phyloP scores from a whole-genome alignment of 2,888 invertebrate genomes.

The Dynastes hyllus region DNA sequence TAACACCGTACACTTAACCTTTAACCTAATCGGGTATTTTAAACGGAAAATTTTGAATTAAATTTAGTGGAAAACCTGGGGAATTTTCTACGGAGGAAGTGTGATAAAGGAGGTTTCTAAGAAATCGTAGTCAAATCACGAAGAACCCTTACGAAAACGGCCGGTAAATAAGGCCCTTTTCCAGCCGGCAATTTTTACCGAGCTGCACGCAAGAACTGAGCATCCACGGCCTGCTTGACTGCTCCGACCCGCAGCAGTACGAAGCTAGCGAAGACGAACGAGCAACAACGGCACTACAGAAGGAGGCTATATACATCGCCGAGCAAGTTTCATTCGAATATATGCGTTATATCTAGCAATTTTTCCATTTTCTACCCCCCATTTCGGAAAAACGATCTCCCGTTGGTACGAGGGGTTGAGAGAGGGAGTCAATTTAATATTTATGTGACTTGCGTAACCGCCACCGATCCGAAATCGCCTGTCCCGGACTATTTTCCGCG shows the following conservation, averaged over 20 bases:
- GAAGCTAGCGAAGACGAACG: conserved; percentile 28
- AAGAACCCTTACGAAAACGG: background rate
- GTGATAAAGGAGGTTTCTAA: too few relatives aligned
- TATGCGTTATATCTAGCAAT: background rate
- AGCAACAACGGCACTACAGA: conserved; percentile 1
- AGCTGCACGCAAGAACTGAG: conserved; percentile 20
- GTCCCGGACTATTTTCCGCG: conserved; percentile 15
- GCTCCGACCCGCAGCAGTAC: conserved; percentile 2
- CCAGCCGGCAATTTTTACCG: conserved; percentile 16
- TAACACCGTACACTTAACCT: background rate
- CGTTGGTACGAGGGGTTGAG: background rate
- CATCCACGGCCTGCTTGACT: conserved; percentile 10
- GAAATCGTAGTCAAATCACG: too few relatives aligned
- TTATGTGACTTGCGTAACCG: conserved; percentile 23
- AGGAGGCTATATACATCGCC: background rate
- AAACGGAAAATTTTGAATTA: too few relatives aligned
- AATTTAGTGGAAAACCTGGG: too few relatives aligned
- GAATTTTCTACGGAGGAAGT: too few relatives aligned
- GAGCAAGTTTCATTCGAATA: too few relatives aligned
- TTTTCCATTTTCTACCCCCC: background rate
- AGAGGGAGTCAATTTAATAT: conserved; percentile 2
- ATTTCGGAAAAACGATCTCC: background rate
- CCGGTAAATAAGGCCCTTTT: background rate
- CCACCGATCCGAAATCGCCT: background rate
- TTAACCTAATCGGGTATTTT: too few relatives aligned